Percentiles rank a stretch among this genome's conserved stretches.
phyloP scores from a whole-genome alignment of 2,797 vertebrate genomes.

The Galago senegalensis region DNA sequence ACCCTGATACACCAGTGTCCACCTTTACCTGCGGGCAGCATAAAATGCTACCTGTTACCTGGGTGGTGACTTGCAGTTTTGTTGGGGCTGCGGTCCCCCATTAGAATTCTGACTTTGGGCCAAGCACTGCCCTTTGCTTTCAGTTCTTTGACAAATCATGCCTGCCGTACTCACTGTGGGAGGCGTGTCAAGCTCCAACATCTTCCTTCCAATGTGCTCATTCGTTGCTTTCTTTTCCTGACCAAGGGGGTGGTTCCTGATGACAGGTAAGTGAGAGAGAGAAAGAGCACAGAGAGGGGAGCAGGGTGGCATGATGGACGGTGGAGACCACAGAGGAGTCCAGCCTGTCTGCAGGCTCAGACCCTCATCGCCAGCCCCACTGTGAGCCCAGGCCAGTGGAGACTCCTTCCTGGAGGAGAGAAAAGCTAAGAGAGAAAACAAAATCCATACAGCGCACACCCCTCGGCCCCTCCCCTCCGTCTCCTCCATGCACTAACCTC shows the following conservation, averaged over 20 bases:
- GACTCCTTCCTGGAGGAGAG: slow-evolving; percentile 56
- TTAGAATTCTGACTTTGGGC: neutral
- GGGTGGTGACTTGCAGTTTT: neutral
- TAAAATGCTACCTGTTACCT: neutral
- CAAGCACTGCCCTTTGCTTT: neutral
- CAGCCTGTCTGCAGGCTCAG: neutral
- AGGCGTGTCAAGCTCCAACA: neutral
- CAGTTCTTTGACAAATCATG: neutral
- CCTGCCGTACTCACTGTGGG: neutral
- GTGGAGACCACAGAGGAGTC: neutral
- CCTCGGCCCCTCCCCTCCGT: slow-evolving; percentile 54
- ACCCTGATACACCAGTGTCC: neutral
- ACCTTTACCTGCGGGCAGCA: neutral
- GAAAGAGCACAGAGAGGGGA: neutral
- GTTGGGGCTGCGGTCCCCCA: neutral
- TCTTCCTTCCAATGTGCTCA: neutral
- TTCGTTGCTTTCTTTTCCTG: slow-evolving; percentile 5
- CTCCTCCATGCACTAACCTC: slow-evolving; percentile 80
- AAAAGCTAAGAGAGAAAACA: slow-evolving; percentile 53
- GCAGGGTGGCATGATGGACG: fast-evolving
- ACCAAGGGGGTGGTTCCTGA: neutral
- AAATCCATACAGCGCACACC: neutral
- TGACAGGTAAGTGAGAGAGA: neutral
- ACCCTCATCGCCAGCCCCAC: neutral
- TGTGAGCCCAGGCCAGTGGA: slow-evolving; percentile 23